Evolutionary conservation across 1,140 invertebrate genomes (phyloP), one percentile per base, ranked within the genome.

Genomic region (Neuroterus valhalla): DNA sequence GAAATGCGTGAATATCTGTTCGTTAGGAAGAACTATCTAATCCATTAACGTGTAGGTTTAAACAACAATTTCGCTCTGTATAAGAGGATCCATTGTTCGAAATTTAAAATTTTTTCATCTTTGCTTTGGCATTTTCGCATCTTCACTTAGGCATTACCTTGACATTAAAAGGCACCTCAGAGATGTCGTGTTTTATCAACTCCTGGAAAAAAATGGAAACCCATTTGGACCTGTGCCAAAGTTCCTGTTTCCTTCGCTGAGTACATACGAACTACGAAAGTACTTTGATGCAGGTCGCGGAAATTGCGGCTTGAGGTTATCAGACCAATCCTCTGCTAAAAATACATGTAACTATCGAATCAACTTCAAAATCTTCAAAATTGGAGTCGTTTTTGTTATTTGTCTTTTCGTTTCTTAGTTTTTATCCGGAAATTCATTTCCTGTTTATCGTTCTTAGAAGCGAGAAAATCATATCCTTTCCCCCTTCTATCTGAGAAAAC

Each of bases 191-290:
- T 62, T 62, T 50, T 62, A 62, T 62, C 55, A 62, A 62, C 55
- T 62, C 23, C 4, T 44, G 21, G 42, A 68, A 43, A 43, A 68
- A 68, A 68, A 21, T 17, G 17, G 8, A 17, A 68, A 68, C 66
- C 44, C 19, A 44, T 68, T 43, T 46, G 66, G 44, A 68, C 43
- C 12, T 43, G 23, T 68, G 66, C 66, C 38, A 68, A 68, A 68
- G 44, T 43, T 68, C 10, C 66, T 14, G 66, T 68, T 68, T 46
- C 21, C 44, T 15, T 68, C 38, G 17, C 11, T 44, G 38, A 44
- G 21, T 21, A 62, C 10, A 12, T 23, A 15, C 23, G 31, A 26
- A n/a, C 12, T 62, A 62, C 2, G 8, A 31, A 31, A 62, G 21
- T 19, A 23, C 21, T 52, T 52, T 19, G 23, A 52, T 52, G 23